These are phyloP conservation scores for Columba guinea DNA, from an alignment of 2,797 vertebrate species.

Conservation along the genomic window DNA sequence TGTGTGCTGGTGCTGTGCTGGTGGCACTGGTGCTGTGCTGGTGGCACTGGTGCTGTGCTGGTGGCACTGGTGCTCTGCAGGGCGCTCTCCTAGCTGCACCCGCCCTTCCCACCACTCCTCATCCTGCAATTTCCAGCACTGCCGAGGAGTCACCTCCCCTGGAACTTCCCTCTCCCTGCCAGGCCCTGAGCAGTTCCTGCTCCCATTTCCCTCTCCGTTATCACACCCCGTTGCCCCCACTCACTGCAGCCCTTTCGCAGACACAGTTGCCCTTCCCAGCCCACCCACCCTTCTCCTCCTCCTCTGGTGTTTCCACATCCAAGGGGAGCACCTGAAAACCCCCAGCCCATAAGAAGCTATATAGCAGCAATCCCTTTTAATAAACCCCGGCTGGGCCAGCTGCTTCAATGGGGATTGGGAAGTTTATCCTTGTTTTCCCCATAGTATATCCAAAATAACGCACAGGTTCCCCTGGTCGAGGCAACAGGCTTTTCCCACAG, in stretches of 20 bases:
- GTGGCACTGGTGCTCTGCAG: background rate
- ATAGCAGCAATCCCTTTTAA: background rate
- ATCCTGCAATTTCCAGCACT: background rate
- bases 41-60: background rate
- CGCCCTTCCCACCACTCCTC: rapidly evolving
- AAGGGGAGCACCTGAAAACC: background rate
- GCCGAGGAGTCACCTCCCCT: background rate
- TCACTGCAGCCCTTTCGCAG: background rate
- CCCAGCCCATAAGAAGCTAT: background rate
- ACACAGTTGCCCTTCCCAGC: background rate
- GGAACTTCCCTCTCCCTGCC: background rate
- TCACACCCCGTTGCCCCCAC: background rate
- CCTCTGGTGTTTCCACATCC: background rate
- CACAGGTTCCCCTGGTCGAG: background rate
- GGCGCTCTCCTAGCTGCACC: background rate
- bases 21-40: background rate
- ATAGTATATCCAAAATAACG: background rate
- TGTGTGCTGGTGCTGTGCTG: rapidly evolving
- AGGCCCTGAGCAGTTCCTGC: background rate
- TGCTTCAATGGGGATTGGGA: background rate
- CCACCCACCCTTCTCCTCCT: background rate
- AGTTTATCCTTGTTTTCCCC: slow-evolving; percentile 39
- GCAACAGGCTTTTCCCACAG: slow-evolving; percentile 33
- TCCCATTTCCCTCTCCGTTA: rapidly evolving
- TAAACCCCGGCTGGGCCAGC: background rate